Conservation (phyloP, 1,140 invertebrate species). For the Argopecten irradians region DNA sequence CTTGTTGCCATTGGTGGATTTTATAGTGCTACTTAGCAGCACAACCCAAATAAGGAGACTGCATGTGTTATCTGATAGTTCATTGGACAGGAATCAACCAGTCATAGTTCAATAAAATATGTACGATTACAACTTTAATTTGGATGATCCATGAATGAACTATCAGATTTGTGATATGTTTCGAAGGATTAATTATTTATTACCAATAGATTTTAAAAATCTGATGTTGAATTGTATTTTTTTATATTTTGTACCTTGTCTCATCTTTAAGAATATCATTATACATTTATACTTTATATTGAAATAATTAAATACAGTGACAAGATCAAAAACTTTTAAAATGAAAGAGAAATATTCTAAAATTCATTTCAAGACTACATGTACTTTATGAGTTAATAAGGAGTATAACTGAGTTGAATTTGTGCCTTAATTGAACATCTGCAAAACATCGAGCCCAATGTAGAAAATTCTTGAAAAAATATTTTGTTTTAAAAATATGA, state of each 20-base stretch:
- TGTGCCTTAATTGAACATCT: no score
- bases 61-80: background rate
- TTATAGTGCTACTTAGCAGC: background rate
- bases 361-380: no score
- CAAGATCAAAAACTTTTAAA: no score
- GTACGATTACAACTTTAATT: background rate
- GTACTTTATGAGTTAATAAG: no score
- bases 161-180: conserved; percentile 4
- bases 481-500: no score
- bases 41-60: background rate
- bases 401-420: no score
- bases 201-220: background rate
- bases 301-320: background rate
- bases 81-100: background rate
- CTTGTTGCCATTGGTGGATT: background rate
- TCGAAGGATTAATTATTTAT: background rate
- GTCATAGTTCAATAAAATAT: background rate
- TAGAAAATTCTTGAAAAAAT: no score
- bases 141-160: background rate
- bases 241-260: background rate
- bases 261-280: background rate
- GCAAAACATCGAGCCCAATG: no score
- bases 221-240: background rate
- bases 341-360: no score
- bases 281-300: background rate